phyloP scores from a whole-genome alignment of 2,888 invertebrate genomes.

The Apotomis turbidana region DNA sequence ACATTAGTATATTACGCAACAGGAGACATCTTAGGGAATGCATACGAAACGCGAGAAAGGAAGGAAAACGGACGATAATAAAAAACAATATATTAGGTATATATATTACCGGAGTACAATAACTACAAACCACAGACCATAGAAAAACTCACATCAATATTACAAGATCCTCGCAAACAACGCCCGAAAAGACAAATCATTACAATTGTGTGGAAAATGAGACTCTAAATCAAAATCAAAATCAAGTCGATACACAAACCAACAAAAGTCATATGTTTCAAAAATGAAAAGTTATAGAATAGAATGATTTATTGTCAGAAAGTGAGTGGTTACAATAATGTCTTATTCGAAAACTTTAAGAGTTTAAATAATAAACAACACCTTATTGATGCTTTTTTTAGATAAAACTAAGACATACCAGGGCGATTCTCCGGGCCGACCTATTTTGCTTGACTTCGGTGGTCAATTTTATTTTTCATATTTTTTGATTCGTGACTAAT shows the following conservation, averaged over 20 bases:
- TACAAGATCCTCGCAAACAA: neutral
- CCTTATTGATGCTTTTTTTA: constrained; percentile 32
- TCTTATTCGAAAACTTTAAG: constrained; percentile 40
- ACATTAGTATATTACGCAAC: neutral
- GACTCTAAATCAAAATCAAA: neutral
- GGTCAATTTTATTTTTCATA: no score
- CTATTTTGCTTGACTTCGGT: no score
- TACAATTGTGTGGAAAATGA: no score
- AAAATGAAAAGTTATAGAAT: no score
- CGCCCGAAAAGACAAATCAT: no score
- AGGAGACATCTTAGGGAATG: neutral
- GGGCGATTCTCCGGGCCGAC: no score
- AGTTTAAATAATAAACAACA: constrained; percentile 41
- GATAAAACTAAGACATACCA: constrained; percentile 3
- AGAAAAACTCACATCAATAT: no score
- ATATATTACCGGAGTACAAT: neutral
- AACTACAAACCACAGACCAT: no score
- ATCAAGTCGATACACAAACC: neutral
- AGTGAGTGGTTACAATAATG: no score
- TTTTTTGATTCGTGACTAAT: no score
- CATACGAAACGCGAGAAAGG: neutral
- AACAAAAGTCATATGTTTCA: no score
- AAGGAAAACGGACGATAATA: neutral
- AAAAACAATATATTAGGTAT: neutral
- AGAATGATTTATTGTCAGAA: no score